Percentiles rank a stretch among this genome's conserved stretches.
phyloP scores from a whole-genome alignment of 2,113 vertebrate species.

The Promerops cafer region DNA sequence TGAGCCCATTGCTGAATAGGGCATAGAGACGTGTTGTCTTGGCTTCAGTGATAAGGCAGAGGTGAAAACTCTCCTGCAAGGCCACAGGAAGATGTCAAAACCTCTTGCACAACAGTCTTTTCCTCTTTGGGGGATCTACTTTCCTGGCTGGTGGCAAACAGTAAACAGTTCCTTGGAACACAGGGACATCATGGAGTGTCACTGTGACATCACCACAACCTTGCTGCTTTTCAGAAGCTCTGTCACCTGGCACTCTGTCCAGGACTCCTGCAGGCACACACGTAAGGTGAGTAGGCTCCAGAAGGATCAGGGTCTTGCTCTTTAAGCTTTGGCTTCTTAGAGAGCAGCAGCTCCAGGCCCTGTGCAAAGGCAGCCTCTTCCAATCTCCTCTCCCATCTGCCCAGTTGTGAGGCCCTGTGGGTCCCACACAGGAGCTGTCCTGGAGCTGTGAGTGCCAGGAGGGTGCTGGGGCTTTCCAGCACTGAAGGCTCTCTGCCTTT shows the following conservation, averaged over 20 bases:
- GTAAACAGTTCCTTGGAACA: neutral
- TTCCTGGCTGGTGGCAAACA: neutral
- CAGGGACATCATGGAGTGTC: accelerated
- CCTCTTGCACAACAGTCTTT: neutral
- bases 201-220: neutral
- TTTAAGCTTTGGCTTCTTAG: neutral
- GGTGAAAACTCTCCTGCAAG: neutral
- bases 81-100: neutral
- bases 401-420: neutral
- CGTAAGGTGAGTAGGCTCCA: accelerated
- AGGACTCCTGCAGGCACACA: neutral
- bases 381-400: accelerated
- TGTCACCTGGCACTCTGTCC: neutral
- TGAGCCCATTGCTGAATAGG: neutral
- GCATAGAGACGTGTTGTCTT: neutral
- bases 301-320: neutral
- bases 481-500: neutral
- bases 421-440: neutral
- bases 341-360: neutral
- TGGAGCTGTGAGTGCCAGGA: accelerated
- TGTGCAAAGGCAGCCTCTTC: neutral
- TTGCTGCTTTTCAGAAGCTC: neutral
- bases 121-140: neutral
- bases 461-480: too few relatives aligned
- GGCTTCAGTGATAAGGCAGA: neutral